Conservation (phyloP, 2,888 invertebrate genomes). For the Diplolepis rosae region DNA sequence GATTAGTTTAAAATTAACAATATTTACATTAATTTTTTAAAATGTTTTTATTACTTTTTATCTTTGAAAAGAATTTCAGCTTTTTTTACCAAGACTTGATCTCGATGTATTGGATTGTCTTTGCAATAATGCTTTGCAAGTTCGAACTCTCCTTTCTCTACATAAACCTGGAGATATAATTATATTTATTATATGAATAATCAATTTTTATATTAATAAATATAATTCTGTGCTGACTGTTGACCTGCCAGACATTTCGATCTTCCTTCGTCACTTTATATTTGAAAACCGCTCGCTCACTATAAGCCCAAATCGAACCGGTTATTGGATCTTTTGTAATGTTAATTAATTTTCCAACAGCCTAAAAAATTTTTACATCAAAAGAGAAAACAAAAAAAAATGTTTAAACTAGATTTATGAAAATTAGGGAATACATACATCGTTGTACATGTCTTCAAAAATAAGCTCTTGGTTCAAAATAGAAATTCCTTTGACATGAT, state of each 20-base stretch:
- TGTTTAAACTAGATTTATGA: background rate
- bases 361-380: constrained; percentile 63
- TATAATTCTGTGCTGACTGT: background rate
- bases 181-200: background rate
- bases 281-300: constrained; percentile 88
- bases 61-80: constrained; percentile 89
- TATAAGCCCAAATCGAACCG: constrained; percentile 89
- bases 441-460: constrained; percentile 89
- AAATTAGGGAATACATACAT: constrained; percentile 72
- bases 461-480: constrained; percentile 89
- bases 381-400: constrained; percentile 12
- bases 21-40: constrained; percentile 17
- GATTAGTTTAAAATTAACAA: constrained; percentile 4
- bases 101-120: constrained; percentile 86
- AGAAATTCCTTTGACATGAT: constrained; percentile 89
- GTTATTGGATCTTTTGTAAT: constrained; percentile 87
- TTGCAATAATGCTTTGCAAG: constrained; percentile 89
- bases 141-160: constrained; percentile 89
- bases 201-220: background rate
- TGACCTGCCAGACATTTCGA: constrained; percentile 86
- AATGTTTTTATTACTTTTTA: constrained; percentile 75
- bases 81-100: constrained; percentile 90
- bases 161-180: constrained; percentile 78
- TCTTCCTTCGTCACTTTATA: constrained; percentile 91
- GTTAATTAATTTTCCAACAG: constrained; percentile 85